phyloP scores from a whole-genome alignment of 2,113 vertebrate genomes.

The Eretmochelys imbricata region DNA sequence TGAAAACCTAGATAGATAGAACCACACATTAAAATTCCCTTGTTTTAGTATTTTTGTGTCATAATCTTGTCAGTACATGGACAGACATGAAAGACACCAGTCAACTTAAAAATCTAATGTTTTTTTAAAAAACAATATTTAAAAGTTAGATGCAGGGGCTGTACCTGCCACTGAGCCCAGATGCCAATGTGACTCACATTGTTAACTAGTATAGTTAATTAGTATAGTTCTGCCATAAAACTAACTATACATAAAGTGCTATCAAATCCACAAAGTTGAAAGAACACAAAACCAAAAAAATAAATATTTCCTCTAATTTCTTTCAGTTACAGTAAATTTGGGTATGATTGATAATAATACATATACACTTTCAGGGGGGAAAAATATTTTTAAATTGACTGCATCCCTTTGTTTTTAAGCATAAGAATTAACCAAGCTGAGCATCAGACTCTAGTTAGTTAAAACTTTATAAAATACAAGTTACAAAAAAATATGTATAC shows the following conservation, averaged over 20 bases:
- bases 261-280: neutral
- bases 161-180: neutral
- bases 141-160: neutral
- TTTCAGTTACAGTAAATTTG: neutral
- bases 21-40: accelerated
- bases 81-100: neutral
- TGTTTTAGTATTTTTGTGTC: neutral
- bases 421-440: neutral
- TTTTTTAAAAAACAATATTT: neutral
- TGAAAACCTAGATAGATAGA: neutral
- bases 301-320: neutral
- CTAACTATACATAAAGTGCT: accelerated
- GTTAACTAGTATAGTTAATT: neutral
- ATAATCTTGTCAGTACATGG: neutral
- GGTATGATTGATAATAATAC: neutral
- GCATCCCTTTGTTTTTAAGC: neutral
- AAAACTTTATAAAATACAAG: accelerated
- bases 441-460: accelerated
- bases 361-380: neutral
- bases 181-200: accelerated
- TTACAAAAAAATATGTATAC: accelerated
- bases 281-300: neutral
- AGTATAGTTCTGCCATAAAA: neutral
- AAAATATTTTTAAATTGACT: neutral
- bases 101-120: neutral